Conservation (phyloP, 2,888 invertebrate genomes). For the Ophion obscuratus region DNA sequence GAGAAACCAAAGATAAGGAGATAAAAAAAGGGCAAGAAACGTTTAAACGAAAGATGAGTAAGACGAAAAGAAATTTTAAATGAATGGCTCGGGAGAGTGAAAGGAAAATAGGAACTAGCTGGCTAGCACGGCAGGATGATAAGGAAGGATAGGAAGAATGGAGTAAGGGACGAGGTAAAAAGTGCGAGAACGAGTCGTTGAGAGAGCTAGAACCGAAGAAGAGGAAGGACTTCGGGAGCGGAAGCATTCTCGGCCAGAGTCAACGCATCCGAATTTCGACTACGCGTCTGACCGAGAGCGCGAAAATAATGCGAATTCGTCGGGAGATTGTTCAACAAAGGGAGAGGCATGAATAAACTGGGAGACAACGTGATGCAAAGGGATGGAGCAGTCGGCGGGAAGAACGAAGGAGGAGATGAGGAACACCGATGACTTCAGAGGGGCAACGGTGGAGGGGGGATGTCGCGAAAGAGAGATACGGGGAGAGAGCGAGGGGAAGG, state of each 20-base stretch:
- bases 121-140: not conserved
- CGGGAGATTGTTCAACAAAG: not conserved
- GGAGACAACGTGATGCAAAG: constrained; percentile 20
- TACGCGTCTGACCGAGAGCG: constrained; percentile 7
- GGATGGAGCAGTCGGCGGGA: constrained; percentile 21
- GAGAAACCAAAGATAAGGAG: not conserved
- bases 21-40: not conserved
- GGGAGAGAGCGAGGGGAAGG: constrained; percentile 16
- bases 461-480: not conserved
- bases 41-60: not conserved
- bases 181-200: not conserved
- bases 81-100: not conserved
- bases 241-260: not conserved
- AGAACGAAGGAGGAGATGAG: not conserved
- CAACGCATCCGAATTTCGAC: constrained; percentile 23
- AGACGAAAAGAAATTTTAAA: not conserved
- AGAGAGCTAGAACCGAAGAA: too few relatives aligned
- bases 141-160: not conserved
- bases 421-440: not conserved
- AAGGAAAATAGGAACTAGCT: not conserved
- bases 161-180: not conserved
- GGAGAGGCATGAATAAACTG: constrained; percentile 33
- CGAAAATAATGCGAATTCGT: constrained; percentile 21
- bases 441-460: not conserved
- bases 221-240: constrained; percentile 5